Conservation (phyloP, 2,888 invertebrate species). For the Scaptomyza reducta region DNA sequence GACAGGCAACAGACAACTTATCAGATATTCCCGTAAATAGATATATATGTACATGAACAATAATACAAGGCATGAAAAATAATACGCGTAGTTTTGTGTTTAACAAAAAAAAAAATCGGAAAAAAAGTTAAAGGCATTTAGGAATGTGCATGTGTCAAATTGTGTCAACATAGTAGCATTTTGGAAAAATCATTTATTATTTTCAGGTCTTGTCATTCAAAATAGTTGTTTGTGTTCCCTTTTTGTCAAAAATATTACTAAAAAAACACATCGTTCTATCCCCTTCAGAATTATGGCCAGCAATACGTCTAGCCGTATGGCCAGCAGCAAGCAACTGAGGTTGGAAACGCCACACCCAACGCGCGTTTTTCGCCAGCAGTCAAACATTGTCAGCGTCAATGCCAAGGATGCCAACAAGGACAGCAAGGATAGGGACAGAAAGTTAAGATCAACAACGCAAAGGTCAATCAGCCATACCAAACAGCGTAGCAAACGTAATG, state of each 20-base stretch:
- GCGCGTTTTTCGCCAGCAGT: slow-evolving; percentile 11
- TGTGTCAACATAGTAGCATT: slow-evolving; percentile 3
- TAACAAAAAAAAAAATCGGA: no score
- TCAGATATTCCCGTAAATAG: slow-evolving; percentile 53
- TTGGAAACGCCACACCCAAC: slow-evolving; percentile 22
- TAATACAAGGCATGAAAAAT: slow-evolving; percentile 13
- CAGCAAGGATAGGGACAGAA: slow-evolving; percentile 37
- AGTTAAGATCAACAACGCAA: slow-evolving; percentile 9
- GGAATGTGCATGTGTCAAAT: no score
- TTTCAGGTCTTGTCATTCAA: slow-evolving; percentile 11
- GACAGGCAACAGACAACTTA: slow-evolving; percentile 70
- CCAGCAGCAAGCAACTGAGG: slow-evolving; percentile 36
- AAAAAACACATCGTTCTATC: slow-evolving; percentile 3
- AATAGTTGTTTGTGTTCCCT: slow-evolving; percentile 24
- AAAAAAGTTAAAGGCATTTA: no score
- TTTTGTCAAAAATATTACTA: slow-evolving; percentile 32
- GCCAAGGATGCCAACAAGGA: slow-evolving; percentile 32
- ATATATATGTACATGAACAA: slow-evolving; percentile 5
- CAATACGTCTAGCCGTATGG: slow-evolving; percentile 30
- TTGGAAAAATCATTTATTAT: neutral
- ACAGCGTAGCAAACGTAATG: slow-evolving; percentile 22
- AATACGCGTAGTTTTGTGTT: neutral
- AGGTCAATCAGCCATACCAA: slow-evolving; percentile 15
- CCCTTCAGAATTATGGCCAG: slow-evolving; percentile 33
- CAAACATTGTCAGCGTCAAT: slow-evolving; percentile 21